phyloP scores from a whole-genome alignment of 2,797 vertebrate genomes.

The Gadopsis marmoratus region DNA sequence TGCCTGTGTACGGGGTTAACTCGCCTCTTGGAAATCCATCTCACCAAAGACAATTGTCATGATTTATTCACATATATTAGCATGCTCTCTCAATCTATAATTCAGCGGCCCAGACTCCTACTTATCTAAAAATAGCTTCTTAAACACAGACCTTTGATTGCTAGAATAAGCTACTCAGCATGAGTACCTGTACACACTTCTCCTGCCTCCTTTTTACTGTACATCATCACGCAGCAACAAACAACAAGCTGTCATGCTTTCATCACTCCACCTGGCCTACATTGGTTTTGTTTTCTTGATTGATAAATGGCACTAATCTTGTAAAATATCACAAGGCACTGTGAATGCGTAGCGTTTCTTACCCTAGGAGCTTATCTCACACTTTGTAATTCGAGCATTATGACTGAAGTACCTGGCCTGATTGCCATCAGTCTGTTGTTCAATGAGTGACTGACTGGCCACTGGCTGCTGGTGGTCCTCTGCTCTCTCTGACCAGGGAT shows the following conservation, averaged over 20 bases:
- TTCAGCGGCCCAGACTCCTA: conserved; percentile 76
- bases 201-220: conserved; percentile 71
- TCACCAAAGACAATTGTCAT: conserved; percentile 78
- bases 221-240: conserved; percentile 73
- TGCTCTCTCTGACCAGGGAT: conserved; percentile 78
- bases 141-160: conserved; percentile 82
- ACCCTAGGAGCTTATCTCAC: conserved; percentile 22
- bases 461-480: conserved; percentile 79
- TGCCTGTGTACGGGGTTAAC: conserved; percentile 28
- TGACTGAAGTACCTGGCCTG: conserved; percentile 77
- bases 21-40: conserved; percentile 60
- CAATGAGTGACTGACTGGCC: conserved; percentile 79
- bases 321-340: conserved; percentile 42
- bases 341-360: conserved; percentile 21
- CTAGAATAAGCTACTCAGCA: conserved; percentile 71
- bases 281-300: conserved; percentile 49
- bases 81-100: conserved; percentile 83
- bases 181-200: conserved; percentile 69
- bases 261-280: conserved; percentile 57
- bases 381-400: conserved; percentile 1
- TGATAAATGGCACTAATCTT: conserved; percentile 51
- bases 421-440: conserved; percentile 79
- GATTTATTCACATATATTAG: conserved; percentile 86
- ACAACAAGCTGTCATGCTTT: conserved; percentile 73
- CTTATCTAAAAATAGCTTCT: conserved; percentile 84